These are phyloP conservation scores for Parnassius glacialis DNA, from an alignment of 2,888 invertebrate genomes.

Conservation along the genomic window DNA sequence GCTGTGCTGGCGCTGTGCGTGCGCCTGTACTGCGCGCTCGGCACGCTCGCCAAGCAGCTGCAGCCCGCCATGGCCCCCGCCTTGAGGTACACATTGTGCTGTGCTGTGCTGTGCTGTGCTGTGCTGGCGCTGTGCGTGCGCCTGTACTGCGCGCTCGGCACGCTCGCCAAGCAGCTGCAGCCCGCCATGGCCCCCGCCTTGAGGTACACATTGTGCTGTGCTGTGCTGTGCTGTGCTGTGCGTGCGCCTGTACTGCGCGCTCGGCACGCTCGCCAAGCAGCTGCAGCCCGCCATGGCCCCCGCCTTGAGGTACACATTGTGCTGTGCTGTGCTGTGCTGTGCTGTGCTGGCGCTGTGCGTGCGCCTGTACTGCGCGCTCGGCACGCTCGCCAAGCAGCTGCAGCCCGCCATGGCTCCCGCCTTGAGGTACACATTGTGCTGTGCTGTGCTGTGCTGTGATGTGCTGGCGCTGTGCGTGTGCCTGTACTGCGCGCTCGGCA, in stretches of 20 bases:
- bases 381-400: too few species aligned
- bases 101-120: too few species aligned
- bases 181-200: conserved; percentile 41
- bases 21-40: conserved; percentile 43
- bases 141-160: conserved; percentile 41
- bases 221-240: conserved; percentile 44
- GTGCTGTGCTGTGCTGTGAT: conserved; percentile 34
- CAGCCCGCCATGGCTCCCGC: too few species aligned
- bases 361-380: too few species aligned
- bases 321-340: too few species aligned
- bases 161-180: conserved; percentile 49
- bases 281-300: too few species aligned
- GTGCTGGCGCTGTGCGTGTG: conserved; percentile 44
- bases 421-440: conserved; percentile 40
- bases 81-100: too few species aligned
- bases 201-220: too few species aligned
- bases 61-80: conserved; percentile 46
- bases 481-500: conserved; percentile 37
- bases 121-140: conserved; percentile 47
- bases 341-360: too few species aligned
- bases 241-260: conserved; percentile 46
- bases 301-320: too few species aligned
- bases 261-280: conserved; percentile 20
- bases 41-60: conserved; percentile 47
- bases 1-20: conserved; percentile 43